Percentiles rank a stretch among this genome's conserved stretches.
phyloP scores from a whole-genome alignment of 2,113 vertebrate species.

The Anarrhichthys ocellatus region DNA sequence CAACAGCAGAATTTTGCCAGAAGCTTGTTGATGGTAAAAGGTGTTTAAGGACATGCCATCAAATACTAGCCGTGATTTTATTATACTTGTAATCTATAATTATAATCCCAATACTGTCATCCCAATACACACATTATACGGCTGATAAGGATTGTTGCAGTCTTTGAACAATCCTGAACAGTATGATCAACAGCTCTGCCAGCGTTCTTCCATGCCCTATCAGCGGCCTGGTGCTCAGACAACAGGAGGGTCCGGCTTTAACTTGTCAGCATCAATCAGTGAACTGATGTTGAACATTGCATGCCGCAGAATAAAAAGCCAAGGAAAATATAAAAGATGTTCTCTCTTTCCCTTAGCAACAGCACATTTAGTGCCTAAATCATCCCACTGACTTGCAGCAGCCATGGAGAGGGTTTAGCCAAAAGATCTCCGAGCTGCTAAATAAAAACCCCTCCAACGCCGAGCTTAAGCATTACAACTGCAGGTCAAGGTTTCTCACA shows the following conservation, averaged over 20 bases:
- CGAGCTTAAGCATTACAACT: neutral
- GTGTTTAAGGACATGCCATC: neutral
- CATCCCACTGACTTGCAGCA: slow-evolving; percentile 2
- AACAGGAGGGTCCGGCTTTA: slow-evolving; percentile 5
- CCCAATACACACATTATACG: no score
- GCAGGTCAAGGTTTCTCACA: slow-evolving; percentile 40
- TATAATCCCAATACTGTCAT: neutral
- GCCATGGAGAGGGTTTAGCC: neutral
- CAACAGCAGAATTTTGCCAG: neutral
- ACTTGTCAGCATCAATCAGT: neutral
- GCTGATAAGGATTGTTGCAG: neutral
- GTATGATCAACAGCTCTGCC: slow-evolving; percentile 8
- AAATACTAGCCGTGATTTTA: neutral
- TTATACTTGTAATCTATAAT: neutral
- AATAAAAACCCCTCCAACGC: neutral
- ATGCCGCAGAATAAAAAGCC: neutral
- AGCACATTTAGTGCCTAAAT: neutral
- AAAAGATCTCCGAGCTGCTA: slow-evolving; percentile 15
- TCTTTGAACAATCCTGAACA: slow-evolving; percentile 5
- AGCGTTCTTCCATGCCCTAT: slow-evolving; percentile 7
- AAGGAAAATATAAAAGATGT: neutral
- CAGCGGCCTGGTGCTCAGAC: slow-evolving; percentile 9
- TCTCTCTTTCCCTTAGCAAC: neutral
- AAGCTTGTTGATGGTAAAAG: neutral
- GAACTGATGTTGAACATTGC: slow-evolving; percentile 1